phyloP scores from a whole-genome alignment of 2,888 invertebrate species.

The Archips xylosteana region DNA sequence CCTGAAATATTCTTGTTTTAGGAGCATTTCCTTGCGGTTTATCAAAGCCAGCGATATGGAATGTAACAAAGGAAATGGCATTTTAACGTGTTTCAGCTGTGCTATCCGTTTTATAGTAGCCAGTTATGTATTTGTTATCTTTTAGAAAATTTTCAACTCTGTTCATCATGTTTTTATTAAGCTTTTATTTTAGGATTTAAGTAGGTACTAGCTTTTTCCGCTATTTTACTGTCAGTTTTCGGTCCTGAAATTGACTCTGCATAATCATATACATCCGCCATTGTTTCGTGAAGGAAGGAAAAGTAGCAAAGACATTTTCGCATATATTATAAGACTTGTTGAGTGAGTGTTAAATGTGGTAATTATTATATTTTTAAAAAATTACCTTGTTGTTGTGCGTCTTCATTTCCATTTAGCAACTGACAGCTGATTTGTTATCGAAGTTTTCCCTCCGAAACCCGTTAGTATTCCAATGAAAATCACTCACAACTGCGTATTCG shows the following conservation, averaged over 20 bases:
- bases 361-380: background rate
- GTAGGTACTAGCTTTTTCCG: no score
- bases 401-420: background rate
- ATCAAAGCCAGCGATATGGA: background rate
- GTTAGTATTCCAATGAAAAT: slow-evolving; percentile 9
- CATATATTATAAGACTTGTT: background rate
- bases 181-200: no score
- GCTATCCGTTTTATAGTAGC: background rate
- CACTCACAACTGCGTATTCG: slow-evolving; percentile 10
- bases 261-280: no score
- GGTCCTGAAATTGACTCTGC: no score
- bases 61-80: background rate
- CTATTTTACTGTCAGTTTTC: no score
- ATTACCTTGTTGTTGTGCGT: no score
- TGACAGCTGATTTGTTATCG: slow-evolving; percentile 5
- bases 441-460: background rate
- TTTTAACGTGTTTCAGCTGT: background rate
- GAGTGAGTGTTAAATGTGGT: background rate
- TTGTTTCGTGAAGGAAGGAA: no score
- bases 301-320: background rate
- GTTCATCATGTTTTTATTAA: no score
- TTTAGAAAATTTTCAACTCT: no score
- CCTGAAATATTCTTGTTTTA: slow-evolving; percentile 18
- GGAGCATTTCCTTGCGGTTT: slow-evolving; percentile 10
- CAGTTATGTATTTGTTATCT: background rate